phyloP scores from a whole-genome alignment of 2,113 vertebrate genomes.

The Sinocyclocheilus anophthalmus region DNA sequence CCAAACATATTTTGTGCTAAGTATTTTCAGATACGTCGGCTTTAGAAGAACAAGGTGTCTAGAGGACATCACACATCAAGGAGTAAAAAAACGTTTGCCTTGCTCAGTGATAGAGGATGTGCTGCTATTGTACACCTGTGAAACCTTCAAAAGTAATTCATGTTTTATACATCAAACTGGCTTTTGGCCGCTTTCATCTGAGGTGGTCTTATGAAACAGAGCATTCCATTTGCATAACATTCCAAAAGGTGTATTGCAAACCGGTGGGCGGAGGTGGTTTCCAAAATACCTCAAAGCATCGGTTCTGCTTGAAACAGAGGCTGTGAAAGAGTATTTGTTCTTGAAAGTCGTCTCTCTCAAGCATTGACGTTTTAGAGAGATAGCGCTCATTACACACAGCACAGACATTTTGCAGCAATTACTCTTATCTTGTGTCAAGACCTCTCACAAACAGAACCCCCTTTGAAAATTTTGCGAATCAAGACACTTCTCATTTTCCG shows the following conservation, averaged over 20 bases:
- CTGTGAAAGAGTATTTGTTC: constrained; percentile 16
- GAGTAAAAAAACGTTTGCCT: background rate
- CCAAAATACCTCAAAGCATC: constrained; percentile 9
- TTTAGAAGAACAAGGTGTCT: too few relatives aligned
- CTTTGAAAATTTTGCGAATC: constrained; percentile 34
- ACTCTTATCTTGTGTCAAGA: constrained; percentile 40
- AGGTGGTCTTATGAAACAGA: constrained; percentile 26
- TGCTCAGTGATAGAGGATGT: background rate
- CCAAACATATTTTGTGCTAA: background rate
- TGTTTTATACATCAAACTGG: constrained; percentile 32
- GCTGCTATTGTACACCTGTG: constrained; percentile 11
- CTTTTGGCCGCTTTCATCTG: constrained; percentile 20
- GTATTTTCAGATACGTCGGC: too few relatives aligned
- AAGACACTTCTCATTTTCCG: constrained; percentile 2
- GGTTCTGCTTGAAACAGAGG: constrained; percentile 5
- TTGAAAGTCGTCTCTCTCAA: constrained; percentile 29
- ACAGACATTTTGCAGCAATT: constrained; percentile 2
- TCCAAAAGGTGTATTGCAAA: constrained; percentile 30
- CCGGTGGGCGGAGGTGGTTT: background rate
- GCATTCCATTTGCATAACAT: constrained; percentile 30
- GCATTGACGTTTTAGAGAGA: constrained; percentile 14
- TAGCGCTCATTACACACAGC: constrained; percentile 25
- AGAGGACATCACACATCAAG: background rate
- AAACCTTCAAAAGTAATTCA: constrained; percentile 35
- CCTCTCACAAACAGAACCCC: constrained; percentile 27